phyloP scores from a whole-genome alignment of 2,888 invertebrate species.

The Nymphalis urticae region DNA sequence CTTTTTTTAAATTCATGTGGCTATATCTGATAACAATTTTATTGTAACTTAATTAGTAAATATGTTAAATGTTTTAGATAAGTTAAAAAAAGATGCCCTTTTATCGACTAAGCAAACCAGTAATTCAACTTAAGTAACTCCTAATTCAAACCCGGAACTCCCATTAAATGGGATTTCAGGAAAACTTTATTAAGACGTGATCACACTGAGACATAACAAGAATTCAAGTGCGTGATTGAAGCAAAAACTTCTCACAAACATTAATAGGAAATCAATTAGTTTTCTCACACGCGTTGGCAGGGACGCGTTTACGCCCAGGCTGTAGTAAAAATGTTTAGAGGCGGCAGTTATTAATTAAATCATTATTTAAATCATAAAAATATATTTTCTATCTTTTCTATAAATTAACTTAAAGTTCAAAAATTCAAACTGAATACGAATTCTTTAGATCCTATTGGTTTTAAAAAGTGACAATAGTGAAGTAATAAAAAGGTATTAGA shows the following conservation, averaged over 20 bases:
- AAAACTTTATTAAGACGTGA: constrained; percentile 22
- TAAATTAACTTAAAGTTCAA: too few species aligned
- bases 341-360: background rate
- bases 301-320: constrained; percentile 44
- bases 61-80: too few species aligned
- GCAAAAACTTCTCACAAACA: constrained; percentile 41
- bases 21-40: too few species aligned
- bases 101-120: too few species aligned
- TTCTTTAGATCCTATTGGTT: too few species aligned
- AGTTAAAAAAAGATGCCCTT: too few species aligned
- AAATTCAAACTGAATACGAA: too few species aligned
- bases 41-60: too few species aligned
- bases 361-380: background rate
- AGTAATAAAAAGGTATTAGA: too few species aligned
- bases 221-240: constrained; percentile 28
- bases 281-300: constrained; percentile 47
- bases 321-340: constrained; percentile 22
- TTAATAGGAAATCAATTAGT: constrained; percentile 56
- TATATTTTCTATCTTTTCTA: background rate
- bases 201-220: constrained; percentile 27
- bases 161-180: constrained; percentile 10
- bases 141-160: constrained; percentile 3
- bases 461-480: too few species aligned
- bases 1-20: too few species aligned
- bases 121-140: too few species aligned